Percentiles rank a stretch among this genome's conserved stretches.
These are phyloP conservation scores for Pachyseris speciosa DNA, from an alignment of 64 coral and sea anemone species.

Conservation along the genomic window DNA sequence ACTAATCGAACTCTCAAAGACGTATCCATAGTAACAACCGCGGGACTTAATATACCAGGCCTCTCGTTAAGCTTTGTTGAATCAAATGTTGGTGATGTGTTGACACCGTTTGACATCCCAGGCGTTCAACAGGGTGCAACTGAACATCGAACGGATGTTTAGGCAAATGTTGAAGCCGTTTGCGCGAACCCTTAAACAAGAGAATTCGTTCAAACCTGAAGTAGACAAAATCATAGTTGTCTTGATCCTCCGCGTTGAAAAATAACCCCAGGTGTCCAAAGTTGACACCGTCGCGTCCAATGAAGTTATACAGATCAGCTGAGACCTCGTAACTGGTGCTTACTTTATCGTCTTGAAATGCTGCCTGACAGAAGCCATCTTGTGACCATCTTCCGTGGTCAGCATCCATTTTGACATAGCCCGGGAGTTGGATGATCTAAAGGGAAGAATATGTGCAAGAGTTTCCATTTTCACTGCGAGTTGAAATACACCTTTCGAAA, in stretches of 20 bases:
- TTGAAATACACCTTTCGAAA: too few relatives aligned
- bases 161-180: too few relatives aligned
- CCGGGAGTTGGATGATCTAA: neutral
- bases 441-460: neutral
- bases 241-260: constrained; percentile 29
- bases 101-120: too few relatives aligned
- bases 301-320: constrained; percentile 27
- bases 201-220: constrained; percentile 44
- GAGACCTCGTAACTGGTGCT: neutral
- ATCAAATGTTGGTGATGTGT: too few relatives aligned
- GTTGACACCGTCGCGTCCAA: neutral
- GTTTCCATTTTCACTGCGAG: too few relatives aligned
- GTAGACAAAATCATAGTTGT: constrained; percentile 39
- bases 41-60: too few relatives aligned
- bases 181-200: too few relatives aligned
- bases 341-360: neutral
- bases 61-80: too few relatives aligned
- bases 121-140: too few relatives aligned
- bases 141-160: too few relatives aligned
- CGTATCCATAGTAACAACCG: too few relatives aligned
- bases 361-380: constrained; percentile 8
- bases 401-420: constrained; percentile 21
- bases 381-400: neutral
- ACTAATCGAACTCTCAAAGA: too few relatives aligned
- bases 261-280: constrained; percentile 11